phyloP scores from a whole-genome alignment of 2,113 vertebrate species.

The Tauraco erythrolophus region DNA sequence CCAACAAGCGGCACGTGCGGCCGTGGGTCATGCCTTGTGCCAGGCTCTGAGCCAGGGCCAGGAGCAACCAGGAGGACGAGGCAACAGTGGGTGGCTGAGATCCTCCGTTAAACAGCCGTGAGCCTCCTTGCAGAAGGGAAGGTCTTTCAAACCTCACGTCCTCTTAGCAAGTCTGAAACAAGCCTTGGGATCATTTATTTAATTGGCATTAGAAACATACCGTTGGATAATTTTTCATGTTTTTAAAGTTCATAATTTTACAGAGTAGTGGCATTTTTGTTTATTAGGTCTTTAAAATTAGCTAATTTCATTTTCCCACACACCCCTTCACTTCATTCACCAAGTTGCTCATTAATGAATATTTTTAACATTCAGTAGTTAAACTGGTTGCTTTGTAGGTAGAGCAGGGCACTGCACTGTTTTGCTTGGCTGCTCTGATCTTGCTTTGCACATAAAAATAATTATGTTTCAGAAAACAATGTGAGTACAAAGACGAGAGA shows the following conservation, averaged over 20 bases:
- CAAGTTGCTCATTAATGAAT: neutral
- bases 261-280: neutral
- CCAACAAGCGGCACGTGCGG: neutral
- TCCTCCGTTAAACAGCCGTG: neutral
- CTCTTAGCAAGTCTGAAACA: neutral
- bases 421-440: constrained; percentile 1
- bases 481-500: neutral
- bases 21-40: neutral
- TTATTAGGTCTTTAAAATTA: neutral
- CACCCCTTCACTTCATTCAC: constrained; percentile 28
- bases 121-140: neutral
- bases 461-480: neutral
- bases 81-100: neutral
- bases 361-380: neutral
- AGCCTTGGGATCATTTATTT: neutral
- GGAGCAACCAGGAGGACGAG: neutral
- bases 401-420: neutral
- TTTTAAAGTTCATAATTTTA: neutral
- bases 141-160: neutral
- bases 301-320: constrained; percentile 12
- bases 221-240: too few species aligned
- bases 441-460: neutral
- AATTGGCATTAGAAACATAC: neutral
- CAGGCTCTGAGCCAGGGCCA: neutral
- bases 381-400: neutral